phyloP scores from a whole-genome alignment of 2,888 invertebrate species.

The Anticlea derivata region DNA sequence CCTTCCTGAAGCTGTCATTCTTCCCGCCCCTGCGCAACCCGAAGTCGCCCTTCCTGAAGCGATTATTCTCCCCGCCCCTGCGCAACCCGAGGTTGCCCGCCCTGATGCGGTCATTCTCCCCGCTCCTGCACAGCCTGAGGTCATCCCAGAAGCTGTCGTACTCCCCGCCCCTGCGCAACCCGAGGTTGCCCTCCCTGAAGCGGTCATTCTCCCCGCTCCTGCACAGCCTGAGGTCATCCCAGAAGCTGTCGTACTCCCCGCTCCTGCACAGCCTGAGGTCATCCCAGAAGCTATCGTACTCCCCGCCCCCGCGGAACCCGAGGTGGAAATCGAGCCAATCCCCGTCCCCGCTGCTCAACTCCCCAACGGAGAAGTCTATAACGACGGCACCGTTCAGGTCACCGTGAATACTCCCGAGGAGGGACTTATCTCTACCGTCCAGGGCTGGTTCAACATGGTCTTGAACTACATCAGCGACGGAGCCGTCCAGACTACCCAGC shows the following conservation, averaged over 20 bases:
- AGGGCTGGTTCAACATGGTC: constrained; percentile 63
- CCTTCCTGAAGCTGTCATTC: neutral
- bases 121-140: constrained; percentile 19
- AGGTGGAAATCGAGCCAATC: constrained; percentile 14
- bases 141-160: constrained; percentile 15
- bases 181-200: constrained; percentile 17
- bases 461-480: constrained; percentile 62
- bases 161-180: constrained; percentile 12
- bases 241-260: neutral
- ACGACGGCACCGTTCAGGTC: constrained; percentile 62
- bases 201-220: constrained; percentile 18
- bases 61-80: constrained; percentile 14
- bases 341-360: constrained; percentile 27
- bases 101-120: constrained; percentile 34
- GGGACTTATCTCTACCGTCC: constrained; percentile 54
- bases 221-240: constrained; percentile 32
- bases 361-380: constrained; percentile 57
- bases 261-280: constrained; percentile 22
- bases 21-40: constrained; percentile 5
- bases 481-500: constrained; percentile 52
- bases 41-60: constrained; percentile 10
- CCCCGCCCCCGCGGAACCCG: constrained; percentile 35
- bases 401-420: constrained; percentile 53
- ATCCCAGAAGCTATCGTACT: constrained; percentile 31
- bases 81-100: constrained; percentile 20